Evolutionary conservation across 2,113 vertebrate species (phyloP), one percentile per base, ranked within the genome.

Genomic region (Larimichthys crocea): DNA sequence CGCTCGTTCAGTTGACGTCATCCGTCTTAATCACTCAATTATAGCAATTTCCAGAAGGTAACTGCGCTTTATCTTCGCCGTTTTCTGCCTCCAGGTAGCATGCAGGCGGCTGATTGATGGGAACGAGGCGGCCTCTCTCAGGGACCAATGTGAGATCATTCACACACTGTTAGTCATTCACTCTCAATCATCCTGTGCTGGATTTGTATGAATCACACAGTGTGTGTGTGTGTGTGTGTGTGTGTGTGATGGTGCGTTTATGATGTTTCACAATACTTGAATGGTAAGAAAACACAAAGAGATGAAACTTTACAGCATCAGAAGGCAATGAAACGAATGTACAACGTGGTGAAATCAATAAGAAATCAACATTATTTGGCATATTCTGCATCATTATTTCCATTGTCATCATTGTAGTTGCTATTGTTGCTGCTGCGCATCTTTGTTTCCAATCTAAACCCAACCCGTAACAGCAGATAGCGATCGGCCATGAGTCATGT

Each of bases 11-110:
- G 35, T 4, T 91, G 86, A 91, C 80, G 84, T 91, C 89, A 91
- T 12, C n/a, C 0, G 44, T 67, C 74, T 88, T 91, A 79, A 91
- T 90, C 89, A 74, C 86, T 79, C 80, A 86, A 87, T 90, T 87
- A 88, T 19, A 70, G 85, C 83, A 84, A 69, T 82, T 85, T 82
- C 74, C 72, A 71, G 80, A 77, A 82, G 87, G 74, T 82, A 76
- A 64, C 50, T 50, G 67, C 1, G 56, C 71, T 85, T 82, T 42
- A 61, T 88, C 76, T 77, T 76, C 61, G 14, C 53, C n/a, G 35
- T 70, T 15, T 26, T 62, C 71, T 86, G 79, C 79, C 79, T 80
- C 74, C 79, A 86, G 87, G 64, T 83, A 42, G 75, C 79, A 8
- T 40, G 72, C 75, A 75, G 74, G 74, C 74, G 55, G 63, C 76